phyloP scores from a whole-genome alignment of 2,888 invertebrate genomes.

The Microplitis deprimator region DNA sequence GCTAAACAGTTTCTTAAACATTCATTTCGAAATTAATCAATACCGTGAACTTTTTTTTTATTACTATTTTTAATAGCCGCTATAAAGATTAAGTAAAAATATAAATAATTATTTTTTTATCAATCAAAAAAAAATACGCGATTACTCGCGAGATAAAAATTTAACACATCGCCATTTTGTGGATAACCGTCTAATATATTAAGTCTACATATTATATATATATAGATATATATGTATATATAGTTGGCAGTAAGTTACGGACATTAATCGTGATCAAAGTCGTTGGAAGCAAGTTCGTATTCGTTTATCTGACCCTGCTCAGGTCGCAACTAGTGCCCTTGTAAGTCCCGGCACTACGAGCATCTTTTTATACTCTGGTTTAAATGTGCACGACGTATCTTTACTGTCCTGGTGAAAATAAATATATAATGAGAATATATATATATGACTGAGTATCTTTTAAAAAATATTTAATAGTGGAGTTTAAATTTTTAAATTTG shows the following conservation, averaged over 20 bases:
- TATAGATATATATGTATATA: neutral
- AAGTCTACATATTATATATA: conserved; percentile 10
- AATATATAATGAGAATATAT: neutral
- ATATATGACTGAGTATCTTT: neutral
- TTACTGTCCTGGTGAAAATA: conserved; percentile 35
- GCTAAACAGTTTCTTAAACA: neutral
- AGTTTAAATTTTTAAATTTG: too few relatives aligned
- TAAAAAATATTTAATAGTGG: too few relatives aligned
- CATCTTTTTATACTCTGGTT: conserved; percentile 15
- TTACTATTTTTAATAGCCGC: conserved; percentile 7
- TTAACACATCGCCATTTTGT: conserved; percentile 22
- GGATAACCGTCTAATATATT: neutral
- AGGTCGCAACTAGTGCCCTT: conserved; percentile 42
- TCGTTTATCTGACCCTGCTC: conserved; percentile 40
- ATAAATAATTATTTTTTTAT: neutral
- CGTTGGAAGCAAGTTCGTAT: conserved; percentile 31
- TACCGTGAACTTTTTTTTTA: neutral
- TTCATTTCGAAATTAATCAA: neutral
- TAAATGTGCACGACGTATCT: conserved; percentile 42
- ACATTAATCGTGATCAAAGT: conserved; percentile 28
- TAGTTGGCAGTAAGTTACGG: neutral
- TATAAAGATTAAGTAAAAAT: neutral
- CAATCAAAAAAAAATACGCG: neutral
- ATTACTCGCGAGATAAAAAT: neutral
- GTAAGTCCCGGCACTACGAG: conserved; percentile 27